Conservation (phyloP, 2,113 vertebrate genomes). For the Loxodonta africana region DNA sequence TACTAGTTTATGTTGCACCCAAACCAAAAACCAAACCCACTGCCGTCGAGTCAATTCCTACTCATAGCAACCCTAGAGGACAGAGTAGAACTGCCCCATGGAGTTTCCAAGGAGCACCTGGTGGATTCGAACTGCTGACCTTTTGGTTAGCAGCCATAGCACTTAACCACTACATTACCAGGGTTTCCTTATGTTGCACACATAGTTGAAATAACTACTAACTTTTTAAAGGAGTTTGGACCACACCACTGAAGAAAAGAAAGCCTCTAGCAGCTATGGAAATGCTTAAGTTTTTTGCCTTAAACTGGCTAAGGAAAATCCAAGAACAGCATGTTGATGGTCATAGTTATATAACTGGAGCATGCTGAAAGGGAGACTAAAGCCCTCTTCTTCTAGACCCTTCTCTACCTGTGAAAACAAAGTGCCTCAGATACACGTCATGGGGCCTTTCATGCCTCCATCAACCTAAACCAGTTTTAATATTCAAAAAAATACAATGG, state of each 20-base stretch:
- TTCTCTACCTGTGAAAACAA: not conserved
- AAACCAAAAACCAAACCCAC: too few species aligned
- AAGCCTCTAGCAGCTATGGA: not conserved
- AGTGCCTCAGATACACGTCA: not conserved
- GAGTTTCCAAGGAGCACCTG: too few species aligned
- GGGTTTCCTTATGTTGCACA: not conserved
- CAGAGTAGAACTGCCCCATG: too few species aligned
- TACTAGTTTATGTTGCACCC: not conserved
- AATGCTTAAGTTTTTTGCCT: not conserved
- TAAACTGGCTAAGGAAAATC: slow-evolving; percentile 46
- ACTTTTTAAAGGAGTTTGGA: not conserved
- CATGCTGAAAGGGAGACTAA: not conserved
- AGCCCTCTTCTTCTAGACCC: not conserved
- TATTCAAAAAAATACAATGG: not conserved
- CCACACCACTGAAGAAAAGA: not conserved
- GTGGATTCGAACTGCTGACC: too few species aligned
- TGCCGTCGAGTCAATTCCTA: too few species aligned
- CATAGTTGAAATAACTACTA: not conserved
- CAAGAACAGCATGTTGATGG: not conserved
- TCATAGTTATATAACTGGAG: not conserved
- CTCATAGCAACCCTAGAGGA: too few species aligned
- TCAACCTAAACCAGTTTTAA: not conserved
- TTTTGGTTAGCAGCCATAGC: too few species aligned
- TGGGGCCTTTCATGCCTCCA: not conserved
- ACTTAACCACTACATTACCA: too few species aligned